Evolutionary conservation across 2,797 vertebrate species (phyloP), one percentile per base, ranked within the genome.

Genomic region (Hydrolagus colliei): DNA sequence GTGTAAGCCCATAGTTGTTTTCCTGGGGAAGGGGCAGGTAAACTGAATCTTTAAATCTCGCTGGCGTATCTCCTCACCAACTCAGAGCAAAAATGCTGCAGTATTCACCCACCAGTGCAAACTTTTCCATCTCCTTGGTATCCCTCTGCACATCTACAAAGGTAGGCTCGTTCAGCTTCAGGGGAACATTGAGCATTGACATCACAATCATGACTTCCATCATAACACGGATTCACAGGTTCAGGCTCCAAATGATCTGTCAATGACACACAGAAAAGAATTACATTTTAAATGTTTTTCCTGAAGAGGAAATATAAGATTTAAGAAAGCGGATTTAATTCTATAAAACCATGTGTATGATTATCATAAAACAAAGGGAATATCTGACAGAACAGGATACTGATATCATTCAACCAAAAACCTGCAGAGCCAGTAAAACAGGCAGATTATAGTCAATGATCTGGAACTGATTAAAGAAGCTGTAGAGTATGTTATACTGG

Each of bases 161-260:
- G 92, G 91, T 96, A 98, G 65, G 89, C 88, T 63, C 90, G 88
- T n/a, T 94, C 96, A 62, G 93, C 89, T 0, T 91, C 93, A 0
- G 97, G 95, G 80, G 93, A 90, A 82, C 97, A 98, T 88, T 91
- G 94, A 0, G 97, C 97, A 0, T 92, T 92, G 0, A 91, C 94
- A 92, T 96, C 95, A 20, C 98, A 99, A 0, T 88, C 32, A 1
- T 99, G 97, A 11, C 87, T 96, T 73, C 95, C 93, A 0, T 94
- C 89, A 0, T 95, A 96, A 92, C 97, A 99, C 0, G 97, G 97
- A 90, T 95, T 97, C 88, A 91, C 89, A 65, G 89, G 84, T 71
- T 87, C 85, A 0, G 90, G 88, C 4, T 85, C 89, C 0, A 90
- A 61, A 74, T 91, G 90, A 10, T 79, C 91, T 92, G 32, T 6